Evolutionary conservation across 2,888 invertebrate species (phyloP).

Genomic region (Temnothorax rugatulus): DNA sequence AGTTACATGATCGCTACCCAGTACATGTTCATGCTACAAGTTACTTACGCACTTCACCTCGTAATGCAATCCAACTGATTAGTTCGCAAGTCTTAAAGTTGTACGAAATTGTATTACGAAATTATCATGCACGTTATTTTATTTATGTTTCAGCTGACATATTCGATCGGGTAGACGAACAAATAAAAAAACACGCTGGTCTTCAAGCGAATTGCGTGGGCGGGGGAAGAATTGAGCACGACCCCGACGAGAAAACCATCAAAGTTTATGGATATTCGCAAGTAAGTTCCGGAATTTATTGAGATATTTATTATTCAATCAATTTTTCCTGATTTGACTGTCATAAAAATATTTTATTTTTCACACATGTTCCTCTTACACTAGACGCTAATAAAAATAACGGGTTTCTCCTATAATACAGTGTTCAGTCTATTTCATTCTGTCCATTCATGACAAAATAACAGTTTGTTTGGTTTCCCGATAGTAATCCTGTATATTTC

Average conservation of each 20-base stretch:
- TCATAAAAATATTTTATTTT: slow-evolving; percentile 4
- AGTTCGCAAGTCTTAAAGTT: neutral
- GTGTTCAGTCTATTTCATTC: neutral
- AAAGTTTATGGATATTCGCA: slow-evolving; percentile 97
- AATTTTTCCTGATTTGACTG: slow-evolving; percentile 14
- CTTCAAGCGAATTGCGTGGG: slow-evolving; percentile 94
- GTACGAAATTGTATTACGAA: neutral
- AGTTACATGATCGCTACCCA: too few species aligned
- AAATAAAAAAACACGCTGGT: slow-evolving; percentile 86
- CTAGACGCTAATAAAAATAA: neutral
- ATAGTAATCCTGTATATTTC: neutral
- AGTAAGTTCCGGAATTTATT: slow-evolving; percentile 84
- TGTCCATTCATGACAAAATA: neutral
- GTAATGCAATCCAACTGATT: neutral
- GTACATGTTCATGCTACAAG: too few species aligned
- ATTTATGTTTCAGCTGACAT: slow-evolving; percentile 91
- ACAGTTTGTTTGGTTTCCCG: neutral
- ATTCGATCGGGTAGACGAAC: slow-evolving; percentile 88
- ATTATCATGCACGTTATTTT: slow-evolving; percentile 42
- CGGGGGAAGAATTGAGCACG: slow-evolving; percentile 96
- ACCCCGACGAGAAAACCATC: slow-evolving; percentile 91
- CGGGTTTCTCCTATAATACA: neutral
- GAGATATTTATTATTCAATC: neutral
- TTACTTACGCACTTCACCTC: neutral
- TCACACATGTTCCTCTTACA: too few species aligned